Percentiles rank a stretch among this genome's conserved stretches.
Conservation (phyloP, 92 coral and sea anemone genomes). For the Heliopora coerulea region DNA sequence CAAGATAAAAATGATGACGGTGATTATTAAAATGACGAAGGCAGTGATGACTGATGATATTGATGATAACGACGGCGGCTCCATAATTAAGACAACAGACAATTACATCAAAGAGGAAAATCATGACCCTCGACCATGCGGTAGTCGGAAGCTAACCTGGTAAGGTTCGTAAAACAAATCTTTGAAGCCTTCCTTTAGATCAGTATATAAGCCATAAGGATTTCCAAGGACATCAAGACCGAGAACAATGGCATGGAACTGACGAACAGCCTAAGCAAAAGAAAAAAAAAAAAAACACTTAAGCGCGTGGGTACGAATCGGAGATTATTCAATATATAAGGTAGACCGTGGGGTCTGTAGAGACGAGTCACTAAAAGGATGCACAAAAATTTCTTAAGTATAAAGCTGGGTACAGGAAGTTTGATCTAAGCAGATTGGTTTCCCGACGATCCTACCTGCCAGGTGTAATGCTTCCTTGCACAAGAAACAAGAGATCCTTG, state of each 20-base stretch:
- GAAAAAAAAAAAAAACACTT: not conserved
- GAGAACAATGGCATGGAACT: slow-evolving; percentile 83
- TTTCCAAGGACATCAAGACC: slow-evolving; percentile 97
- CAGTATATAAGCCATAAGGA: slow-evolving; percentile 86
- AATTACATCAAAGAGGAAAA: too few species aligned
- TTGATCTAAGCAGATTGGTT: too few species aligned
- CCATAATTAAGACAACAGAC: too few species aligned
- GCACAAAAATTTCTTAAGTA: too few species aligned
- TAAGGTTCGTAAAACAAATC: slow-evolving; percentile 96
- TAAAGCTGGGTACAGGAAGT: too few species aligned
- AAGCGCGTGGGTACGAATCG: not conserved
- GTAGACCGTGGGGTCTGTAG: too few species aligned
- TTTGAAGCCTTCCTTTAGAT: slow-evolving; percentile 82
- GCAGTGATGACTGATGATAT: too few species aligned
- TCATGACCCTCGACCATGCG: too few species aligned
- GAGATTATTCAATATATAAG: slow-evolving; percentile 1
- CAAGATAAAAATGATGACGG: too few species aligned
- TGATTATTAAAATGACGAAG: too few species aligned
- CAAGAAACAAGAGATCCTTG: slow-evolving; percentile 73
- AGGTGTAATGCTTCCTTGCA: slow-evolving; percentile 79
- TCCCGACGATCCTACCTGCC: slow-evolving; percentile 64
- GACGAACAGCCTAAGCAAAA: slow-evolving; percentile 79
- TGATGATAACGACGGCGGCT: too few species aligned
- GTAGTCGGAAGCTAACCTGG: slow-evolving; percentile 63
- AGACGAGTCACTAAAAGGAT: too few species aligned